These are phyloP conservation scores for Limnephilus lunatus DNA, from an alignment of 2,888 invertebrate genomes.

Conservation along the genomic window DNA sequence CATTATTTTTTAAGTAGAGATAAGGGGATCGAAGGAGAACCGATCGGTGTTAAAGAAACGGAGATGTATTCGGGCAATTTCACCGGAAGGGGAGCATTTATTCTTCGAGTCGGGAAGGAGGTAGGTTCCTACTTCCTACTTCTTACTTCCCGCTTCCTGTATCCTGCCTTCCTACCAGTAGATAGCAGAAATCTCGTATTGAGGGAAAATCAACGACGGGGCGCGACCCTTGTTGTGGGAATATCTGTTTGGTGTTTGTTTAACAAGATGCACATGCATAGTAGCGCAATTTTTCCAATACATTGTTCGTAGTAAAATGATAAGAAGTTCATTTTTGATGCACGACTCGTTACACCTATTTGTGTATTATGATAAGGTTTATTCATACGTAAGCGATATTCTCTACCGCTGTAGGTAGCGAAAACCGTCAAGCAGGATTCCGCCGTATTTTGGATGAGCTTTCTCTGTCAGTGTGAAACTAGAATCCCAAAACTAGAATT, in stretches of 20 bases:
- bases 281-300: too few species aligned
- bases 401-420: too few species aligned
- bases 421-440: too few species aligned
- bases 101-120: background rate
- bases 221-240: background rate
- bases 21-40: conserved; percentile 53
- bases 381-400: too few species aligned
- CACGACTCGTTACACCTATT: too few species aligned
- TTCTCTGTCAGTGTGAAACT: too few species aligned
- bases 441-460: too few species aligned
- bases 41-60: conserved; percentile 47
- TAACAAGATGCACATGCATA: background rate
- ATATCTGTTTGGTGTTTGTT: background rate
- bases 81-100: conserved; percentile 29
- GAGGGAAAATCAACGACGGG: conserved; percentile 1
- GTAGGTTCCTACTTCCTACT: background rate
- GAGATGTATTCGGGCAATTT: conserved; percentile 48
- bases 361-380: too few species aligned
- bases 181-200: background rate
- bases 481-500: too few species aligned
- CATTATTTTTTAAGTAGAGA: conserved; percentile 42
- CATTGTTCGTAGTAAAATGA: too few species aligned
- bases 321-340: too few species aligned
- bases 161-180: background rate
- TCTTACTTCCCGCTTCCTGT: background rate